These are phyloP conservation scores for Sylvicola cinctus DNA, from an alignment of 2,888 invertebrate species.

Conservation along the genomic window DNA sequence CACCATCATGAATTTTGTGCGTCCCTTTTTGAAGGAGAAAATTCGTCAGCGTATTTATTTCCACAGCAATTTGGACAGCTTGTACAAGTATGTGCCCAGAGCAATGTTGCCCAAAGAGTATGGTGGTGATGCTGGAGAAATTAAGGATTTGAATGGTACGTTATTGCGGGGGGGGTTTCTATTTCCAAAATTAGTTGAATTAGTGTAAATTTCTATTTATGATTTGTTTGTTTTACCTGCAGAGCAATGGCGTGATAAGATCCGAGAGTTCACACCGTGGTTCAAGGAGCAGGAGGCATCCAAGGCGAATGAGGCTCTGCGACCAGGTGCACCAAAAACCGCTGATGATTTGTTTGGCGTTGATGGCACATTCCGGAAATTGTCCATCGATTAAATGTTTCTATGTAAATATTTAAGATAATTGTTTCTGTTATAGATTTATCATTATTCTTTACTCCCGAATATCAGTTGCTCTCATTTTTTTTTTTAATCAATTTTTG, in stretches of 20 bases:
- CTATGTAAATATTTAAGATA: conserved; percentile 9
- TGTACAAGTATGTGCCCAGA: conserved; percentile 58
- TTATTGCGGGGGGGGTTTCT: too few relatives aligned
- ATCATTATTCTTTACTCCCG: not conserved
- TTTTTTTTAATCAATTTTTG: too few relatives aligned
- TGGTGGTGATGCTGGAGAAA: conserved; percentile 57
- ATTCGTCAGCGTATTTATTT: conserved; percentile 64
- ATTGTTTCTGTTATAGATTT: not conserved
- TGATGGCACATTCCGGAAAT: conserved; percentile 71
- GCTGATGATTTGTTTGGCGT: conserved; percentile 75
- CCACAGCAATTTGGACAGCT: conserved; percentile 49
- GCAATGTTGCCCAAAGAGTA: conserved; percentile 66
- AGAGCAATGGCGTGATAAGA: conserved; percentile 62
- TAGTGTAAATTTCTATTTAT: conserved; percentile 1
- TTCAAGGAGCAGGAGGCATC: conserved; percentile 58
- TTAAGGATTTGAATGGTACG: conserved; percentile 47
- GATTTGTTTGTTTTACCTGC: conserved; percentile 7
- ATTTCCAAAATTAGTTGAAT: not conserved
- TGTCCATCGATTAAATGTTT: conserved; percentile 47
- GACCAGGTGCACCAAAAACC: conserved; percentile 70
- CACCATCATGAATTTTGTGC: conserved; percentile 66
- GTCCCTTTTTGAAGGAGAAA: conserved; percentile 74
- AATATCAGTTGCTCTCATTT: not conserved
- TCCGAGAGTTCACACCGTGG: conserved; percentile 59
- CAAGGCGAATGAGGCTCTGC: conserved; percentile 57